A percentile compares a stretch with the other conserved stretches of the same genome.
These are phyloP conservation scores for Euura saliciscinereae DNA, from an alignment of 1,140 invertebrate genomes.

Conservation along the genomic window DNA sequence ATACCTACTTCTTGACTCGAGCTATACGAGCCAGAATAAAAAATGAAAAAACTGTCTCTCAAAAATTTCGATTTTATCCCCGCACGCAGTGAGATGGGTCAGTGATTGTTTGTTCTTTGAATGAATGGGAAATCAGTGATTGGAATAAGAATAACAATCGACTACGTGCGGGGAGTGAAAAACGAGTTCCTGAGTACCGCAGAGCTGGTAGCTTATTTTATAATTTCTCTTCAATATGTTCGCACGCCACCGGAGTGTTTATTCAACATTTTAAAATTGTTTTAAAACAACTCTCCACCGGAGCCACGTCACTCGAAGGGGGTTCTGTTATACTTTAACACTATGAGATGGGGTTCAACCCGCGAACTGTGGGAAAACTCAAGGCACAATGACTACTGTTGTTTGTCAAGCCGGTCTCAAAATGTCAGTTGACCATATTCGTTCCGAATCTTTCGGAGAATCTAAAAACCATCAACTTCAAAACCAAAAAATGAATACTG, in stretches of 20 bases:
- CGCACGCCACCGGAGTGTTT: conserved; percentile 34
- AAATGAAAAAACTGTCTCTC: too few relatives aligned
- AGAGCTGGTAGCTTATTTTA: conserved; percentile 36
- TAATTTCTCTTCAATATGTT: conserved; percentile 36
- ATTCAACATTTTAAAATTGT: conserved; percentile 39
- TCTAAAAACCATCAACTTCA: too few relatives aligned
- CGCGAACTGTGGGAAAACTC: conserved; percentile 2
- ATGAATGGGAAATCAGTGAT: not conserved
- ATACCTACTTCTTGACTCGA: not conserved
- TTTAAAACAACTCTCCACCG: conserved; percentile 38
- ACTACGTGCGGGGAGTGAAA: conserved; percentile 17
- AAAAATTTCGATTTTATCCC: too few relatives aligned
- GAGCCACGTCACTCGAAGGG: not conserved
- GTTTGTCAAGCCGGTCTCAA: not conserved
- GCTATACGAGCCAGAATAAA: too few relatives aligned
- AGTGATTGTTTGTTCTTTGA: not conserved
- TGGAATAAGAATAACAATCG: conserved; percentile 4
- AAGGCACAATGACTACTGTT: conserved; percentile 3
- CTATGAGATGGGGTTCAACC: not conserved
- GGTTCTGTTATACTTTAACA: too few relatives aligned
- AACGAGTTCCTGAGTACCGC: conserved; percentile 13
- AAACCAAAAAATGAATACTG: too few relatives aligned
- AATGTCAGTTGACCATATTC: too few relatives aligned
- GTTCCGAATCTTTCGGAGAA: too few relatives aligned
- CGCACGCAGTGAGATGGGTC: too few relatives aligned